Evolutionary conservation across 2,113 vertebrate species (phyloP).

Genomic region (Myrmecobius fasciatus): DNA sequence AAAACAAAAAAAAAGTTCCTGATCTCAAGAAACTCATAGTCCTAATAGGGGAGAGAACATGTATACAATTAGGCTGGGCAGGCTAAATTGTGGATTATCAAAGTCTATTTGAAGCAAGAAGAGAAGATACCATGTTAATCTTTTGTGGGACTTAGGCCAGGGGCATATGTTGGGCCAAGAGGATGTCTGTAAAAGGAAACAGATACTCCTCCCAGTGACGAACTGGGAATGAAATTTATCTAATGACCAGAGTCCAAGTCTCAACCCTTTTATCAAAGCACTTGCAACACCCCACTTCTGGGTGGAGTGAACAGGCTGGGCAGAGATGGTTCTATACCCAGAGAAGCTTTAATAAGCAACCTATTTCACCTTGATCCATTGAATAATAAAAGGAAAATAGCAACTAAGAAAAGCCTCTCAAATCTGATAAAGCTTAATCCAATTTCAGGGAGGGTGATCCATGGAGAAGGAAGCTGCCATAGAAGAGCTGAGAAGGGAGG

Average conservation of each 20-base stretch:
- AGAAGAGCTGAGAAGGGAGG: neutral
- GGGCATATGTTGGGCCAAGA: neutral
- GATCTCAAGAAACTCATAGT: neutral
- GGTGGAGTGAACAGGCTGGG: neutral
- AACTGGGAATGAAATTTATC: neutral
- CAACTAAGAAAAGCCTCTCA: neutral
- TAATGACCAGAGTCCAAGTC: neutral
- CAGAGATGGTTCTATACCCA: neutral
- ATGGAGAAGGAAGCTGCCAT: neutral
- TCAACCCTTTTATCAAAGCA: neutral
- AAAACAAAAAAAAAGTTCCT: too few species aligned
- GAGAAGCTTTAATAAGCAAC: neutral
- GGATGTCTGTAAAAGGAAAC: neutral
- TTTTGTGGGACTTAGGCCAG: neutral
- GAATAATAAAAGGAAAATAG: neutral
- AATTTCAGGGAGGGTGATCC: neutral
- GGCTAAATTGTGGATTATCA: neutral
- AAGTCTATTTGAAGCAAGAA: neutral
- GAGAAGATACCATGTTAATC: neutral
- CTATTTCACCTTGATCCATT: neutral
- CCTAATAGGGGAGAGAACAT: neutral
- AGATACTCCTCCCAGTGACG: neutral
- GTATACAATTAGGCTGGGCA: neutral
- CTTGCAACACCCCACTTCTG: neutral
- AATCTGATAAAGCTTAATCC: neutral